phyloP scores from a whole-genome alignment of 2,888 invertebrate species.

The Strigamia crassipes region DNA sequence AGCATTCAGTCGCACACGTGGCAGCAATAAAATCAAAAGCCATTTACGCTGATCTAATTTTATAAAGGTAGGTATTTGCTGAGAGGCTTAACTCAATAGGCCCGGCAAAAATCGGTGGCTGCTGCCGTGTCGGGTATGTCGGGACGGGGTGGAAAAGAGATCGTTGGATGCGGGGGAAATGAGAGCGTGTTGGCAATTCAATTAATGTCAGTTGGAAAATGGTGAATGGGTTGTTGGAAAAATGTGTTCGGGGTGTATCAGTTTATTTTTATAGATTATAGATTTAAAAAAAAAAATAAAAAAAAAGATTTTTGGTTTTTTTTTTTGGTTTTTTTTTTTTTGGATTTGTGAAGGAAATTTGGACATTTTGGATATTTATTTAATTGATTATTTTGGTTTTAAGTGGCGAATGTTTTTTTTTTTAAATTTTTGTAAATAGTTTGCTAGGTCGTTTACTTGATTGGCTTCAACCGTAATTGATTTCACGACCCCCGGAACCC shows the following conservation, averaged over 20 bases:
- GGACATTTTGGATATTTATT: neutral
- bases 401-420: no score
- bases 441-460: neutral
- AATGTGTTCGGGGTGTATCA: neutral
- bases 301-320: neutral
- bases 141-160: conserved; percentile 9
- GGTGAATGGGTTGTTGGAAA: neutral
- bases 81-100: conserved; percentile 44
- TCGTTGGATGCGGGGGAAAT: neutral
- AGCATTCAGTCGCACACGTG: conserved; percentile 41
- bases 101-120: conserved; percentile 34
- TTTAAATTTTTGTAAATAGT: neutral
- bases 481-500: neutral
- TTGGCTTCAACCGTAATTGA: neutral
- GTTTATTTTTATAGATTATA: neutral
- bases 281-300: no score
- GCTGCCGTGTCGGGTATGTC: conserved; percentile 1
- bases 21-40: conserved; percentile 47
- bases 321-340: neutral
- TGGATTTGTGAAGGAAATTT: neutral
- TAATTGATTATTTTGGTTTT: no score
- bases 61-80: conserved; percentile 34
- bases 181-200: conserved; percentile 26
- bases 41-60: conserved; percentile 46
- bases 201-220: conserved; percentile 36